Base-by-base conservation (phyloP, 2,888 invertebrate genomes). In the Fragum sueziense region DNA sequence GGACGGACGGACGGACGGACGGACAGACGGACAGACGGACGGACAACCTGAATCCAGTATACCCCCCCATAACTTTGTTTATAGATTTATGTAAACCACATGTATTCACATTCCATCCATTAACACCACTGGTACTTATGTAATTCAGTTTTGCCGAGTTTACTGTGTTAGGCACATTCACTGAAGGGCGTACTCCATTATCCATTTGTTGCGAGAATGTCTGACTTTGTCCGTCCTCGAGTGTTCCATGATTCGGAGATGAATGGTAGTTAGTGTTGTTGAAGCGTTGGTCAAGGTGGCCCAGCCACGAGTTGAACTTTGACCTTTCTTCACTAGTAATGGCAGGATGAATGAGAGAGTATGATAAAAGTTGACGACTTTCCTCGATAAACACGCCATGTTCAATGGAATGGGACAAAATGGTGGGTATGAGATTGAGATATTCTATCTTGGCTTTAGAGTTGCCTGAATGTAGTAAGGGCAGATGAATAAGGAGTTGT, bases 291-390 rank as follows among this genome's bases (percentile, higher is more conserved):
- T 97, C 96, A 86, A 97, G 94, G 92, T 97, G 96, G 88, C 96
- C 95, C 78, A 98, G 95, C 96, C 97, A 96, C 92, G 96, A 96
- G 85, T 96, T 96, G 88, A 98, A 90, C 81, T 90, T 95, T 34
- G 96, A 95, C 86, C 95, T 96, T 92, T 97, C 96, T 91, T 98
- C 97, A 84, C 87, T 85, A 81, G 96, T 95, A 88, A 98, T 95
- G 52, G 97, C 97, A 9, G 98, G 98, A 94, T 98, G 98, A 89
- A 98, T 97, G 87, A 98, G 95, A 87, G 97, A 95, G 92, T 97
- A 98, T 17, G 97, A 97, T 87, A 98, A 95, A 85, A 98, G 95
- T 94, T 98, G 98, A 62, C 97, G 95, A 87, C 96, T 96, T 88
- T 96, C 95, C 90, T 95, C 95, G 70, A 94, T 93, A 76, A 94